Conservation (phyloP, 2,888 invertebrate genomes). For the Camptogramma bilineatum region DNA sequence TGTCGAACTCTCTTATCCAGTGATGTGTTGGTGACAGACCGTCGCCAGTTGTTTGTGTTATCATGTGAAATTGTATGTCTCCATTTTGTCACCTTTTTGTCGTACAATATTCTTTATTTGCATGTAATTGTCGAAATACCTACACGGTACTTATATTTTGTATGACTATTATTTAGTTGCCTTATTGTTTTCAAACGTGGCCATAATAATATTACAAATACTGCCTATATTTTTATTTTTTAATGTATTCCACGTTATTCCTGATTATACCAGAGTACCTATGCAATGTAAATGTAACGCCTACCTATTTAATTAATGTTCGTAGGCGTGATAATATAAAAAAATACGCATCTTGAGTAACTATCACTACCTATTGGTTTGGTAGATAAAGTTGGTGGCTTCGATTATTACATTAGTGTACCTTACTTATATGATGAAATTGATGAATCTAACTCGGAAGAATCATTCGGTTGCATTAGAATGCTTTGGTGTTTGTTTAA, state of each 20-base stretch:
- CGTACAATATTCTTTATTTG: neutral
- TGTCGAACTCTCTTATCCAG: too few species aligned
- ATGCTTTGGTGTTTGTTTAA: slow-evolving; percentile 15
- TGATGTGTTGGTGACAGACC: neutral
- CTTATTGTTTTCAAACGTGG: neutral
- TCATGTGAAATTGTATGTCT: neutral
- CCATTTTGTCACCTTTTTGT: neutral
- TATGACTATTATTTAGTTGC: neutral
- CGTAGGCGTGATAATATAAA: too few species aligned
- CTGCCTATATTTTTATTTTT: neutral
- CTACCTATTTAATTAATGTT: too few species aligned
- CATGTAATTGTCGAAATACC: neutral
- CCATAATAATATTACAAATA: neutral
- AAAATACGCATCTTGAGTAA: too few species aligned
- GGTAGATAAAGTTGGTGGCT: too few species aligned
- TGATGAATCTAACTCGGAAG: too few species aligned
- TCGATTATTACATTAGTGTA: too few species aligned
- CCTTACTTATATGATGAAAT: neutral
- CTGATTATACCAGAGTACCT: neutral
- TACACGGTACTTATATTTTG: neutral
- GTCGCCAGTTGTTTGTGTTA: neutral
- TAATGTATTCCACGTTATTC: neutral
- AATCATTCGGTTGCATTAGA: too few species aligned
- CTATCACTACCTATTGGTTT: too few species aligned
- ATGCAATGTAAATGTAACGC: too few species aligned